phyloP scores from a whole-genome alignment of 2,888 invertebrate species.

The Drosophila antonietae region DNA sequence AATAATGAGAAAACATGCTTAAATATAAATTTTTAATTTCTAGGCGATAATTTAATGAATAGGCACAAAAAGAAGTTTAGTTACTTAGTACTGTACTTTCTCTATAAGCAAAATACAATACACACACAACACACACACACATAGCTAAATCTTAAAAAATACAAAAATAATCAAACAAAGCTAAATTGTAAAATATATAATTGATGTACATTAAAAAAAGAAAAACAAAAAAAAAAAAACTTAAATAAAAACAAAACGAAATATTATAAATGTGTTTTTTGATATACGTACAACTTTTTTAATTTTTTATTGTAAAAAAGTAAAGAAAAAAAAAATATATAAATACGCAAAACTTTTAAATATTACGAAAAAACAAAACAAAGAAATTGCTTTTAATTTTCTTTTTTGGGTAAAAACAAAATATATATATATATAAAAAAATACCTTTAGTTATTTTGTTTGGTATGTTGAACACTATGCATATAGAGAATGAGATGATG shows the following conservation, averaged over 20 bases:
- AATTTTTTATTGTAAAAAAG: conserved; percentile 63
- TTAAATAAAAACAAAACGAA: conserved; percentile 42
- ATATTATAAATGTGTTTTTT: conserved; percentile 71
- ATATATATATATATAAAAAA: conserved; percentile 29
- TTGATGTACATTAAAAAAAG: conserved; percentile 71
- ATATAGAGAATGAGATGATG: conserved; percentile 38
- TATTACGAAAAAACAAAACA: conserved; percentile 42
- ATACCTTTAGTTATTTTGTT: conserved; percentile 63
- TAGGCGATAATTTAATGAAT: conserved; percentile 72
- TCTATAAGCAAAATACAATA: conserved; percentile 56
- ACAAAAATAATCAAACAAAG: conserved; percentile 72
- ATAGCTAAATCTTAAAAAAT: conserved; percentile 74
- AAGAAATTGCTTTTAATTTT: conserved; percentile 55
- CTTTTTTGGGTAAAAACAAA: conserved; percentile 57
- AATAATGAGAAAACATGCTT: conserved; percentile 39
- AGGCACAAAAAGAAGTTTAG: conserved; percentile 77
- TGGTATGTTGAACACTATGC: conserved; percentile 69
- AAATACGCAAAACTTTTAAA: conserved; percentile 49
- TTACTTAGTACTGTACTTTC: conserved; percentile 80
- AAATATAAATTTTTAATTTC: conserved; percentile 71
- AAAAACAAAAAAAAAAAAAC: conserved; percentile 35
- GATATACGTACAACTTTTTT: conserved; percentile 61
- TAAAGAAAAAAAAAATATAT: conserved; percentile 8
- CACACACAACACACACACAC: conserved; percentile 51
- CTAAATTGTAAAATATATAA: conserved; percentile 75